Conservation (phyloP, 2,888 invertebrate genomes). For the Luffia ferchaultella region DNA sequence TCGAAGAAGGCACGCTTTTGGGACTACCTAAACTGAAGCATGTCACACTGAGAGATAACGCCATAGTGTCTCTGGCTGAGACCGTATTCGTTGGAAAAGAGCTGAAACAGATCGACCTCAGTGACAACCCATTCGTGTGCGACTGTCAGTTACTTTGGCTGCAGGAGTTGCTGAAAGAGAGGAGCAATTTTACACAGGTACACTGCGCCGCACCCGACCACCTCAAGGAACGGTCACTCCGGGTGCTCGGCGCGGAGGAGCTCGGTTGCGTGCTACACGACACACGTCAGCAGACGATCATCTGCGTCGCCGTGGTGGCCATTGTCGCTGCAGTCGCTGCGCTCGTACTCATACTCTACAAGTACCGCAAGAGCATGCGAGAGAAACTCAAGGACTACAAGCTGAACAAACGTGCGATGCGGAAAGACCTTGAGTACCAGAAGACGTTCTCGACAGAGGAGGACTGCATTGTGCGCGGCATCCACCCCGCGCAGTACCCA, state of each 20-base stretch:
- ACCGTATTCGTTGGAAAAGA: slow-evolving; percentile 82
- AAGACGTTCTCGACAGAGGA: slow-evolving; percentile 87
- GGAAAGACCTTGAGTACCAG: slow-evolving; percentile 89
- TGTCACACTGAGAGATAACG: slow-evolving; percentile 80
- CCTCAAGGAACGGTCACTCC: slow-evolving; percentile 73
- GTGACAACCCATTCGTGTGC: slow-evolving; percentile 84
- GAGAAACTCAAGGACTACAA: slow-evolving; percentile 85
- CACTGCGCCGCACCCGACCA: slow-evolving; percentile 79
- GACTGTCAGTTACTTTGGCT: slow-evolving; percentile 85
- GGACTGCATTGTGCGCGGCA: slow-evolving; percentile 79
- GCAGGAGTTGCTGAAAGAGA: slow-evolving; percentile 72
- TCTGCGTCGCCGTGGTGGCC: slow-evolving; percentile 78
- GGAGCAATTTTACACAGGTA: slow-evolving; percentile 74
- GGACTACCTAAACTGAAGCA: slow-evolving; percentile 82
- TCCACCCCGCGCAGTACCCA: slow-evolving; percentile 63
- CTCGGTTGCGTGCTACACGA: slow-evolving; percentile 84
- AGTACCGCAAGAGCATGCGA: slow-evolving; percentile 81
- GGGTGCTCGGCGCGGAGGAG: slow-evolving; percentile 75
- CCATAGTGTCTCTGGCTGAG: slow-evolving; percentile 78
- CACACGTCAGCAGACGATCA: slow-evolving; percentile 80
- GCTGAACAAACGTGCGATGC: slow-evolving; percentile 76
- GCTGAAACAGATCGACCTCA: slow-evolving; percentile 76
- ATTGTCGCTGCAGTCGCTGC: slow-evolving; percentile 77
- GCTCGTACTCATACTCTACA: slow-evolving; percentile 76
- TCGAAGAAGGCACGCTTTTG: slow-evolving; percentile 80